A percentile compares a stretch with the other conserved stretches of the same genome.
These are phyloP conservation scores for Ecliptopera silaceata DNA, from an alignment of 2,888 invertebrate species.

Conservation along the genomic window DNA sequence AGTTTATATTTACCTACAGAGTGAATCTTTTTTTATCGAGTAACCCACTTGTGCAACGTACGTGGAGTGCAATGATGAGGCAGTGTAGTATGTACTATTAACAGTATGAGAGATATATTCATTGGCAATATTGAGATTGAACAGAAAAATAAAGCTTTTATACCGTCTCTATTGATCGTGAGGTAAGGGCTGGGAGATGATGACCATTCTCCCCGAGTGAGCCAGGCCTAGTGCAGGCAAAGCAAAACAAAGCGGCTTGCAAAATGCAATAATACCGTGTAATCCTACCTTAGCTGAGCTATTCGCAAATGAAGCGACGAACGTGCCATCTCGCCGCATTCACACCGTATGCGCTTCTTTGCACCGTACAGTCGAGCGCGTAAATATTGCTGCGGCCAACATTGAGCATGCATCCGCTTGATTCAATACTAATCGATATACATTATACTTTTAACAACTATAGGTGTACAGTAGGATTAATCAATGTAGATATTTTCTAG, in stretches of 20 bases:
- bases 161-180: too few species aligned
- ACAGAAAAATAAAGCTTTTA: too few species aligned
- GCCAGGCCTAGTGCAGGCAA: background rate
- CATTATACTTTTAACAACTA: background rate
- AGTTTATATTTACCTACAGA: too few species aligned
- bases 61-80: too few species aligned
- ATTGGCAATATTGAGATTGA: too few species aligned
- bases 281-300: background rate
- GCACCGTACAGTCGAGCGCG: background rate
- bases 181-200: too few species aligned
- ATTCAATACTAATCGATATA: background rate
- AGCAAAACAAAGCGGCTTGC: constrained; percentile 3
- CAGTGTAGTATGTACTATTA: too few species aligned
- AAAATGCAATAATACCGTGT: constrained; percentile 6
- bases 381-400: background rate
- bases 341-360: background rate
- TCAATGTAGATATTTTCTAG: too few species aligned
- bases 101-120: too few species aligned
- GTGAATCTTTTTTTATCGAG: too few species aligned
- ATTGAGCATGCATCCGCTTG: background rate
- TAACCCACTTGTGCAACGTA: too few species aligned
- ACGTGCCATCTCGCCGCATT: constrained; percentile 3
- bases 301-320: constrained; percentile 3
- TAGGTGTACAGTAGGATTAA: too few species aligned
- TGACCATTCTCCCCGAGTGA: background rate